Evolutionary conservation across 2,888 invertebrate genomes (phyloP).

Genomic region (Campopleginae sp.): DNA sequence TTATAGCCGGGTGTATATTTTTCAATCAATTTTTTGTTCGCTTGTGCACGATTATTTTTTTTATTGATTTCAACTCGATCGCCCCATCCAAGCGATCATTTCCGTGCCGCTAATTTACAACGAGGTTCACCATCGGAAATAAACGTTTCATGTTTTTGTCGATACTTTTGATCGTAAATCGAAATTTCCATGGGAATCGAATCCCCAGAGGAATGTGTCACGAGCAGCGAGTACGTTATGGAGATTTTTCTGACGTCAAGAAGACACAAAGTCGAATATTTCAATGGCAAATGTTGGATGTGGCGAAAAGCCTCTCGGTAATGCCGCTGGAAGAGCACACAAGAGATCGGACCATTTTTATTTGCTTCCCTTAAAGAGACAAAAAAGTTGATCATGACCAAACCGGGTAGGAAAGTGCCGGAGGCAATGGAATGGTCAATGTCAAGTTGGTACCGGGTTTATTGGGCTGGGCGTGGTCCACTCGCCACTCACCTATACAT

Average conservation of each 20-base stretch:
- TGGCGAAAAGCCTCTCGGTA: not conserved
- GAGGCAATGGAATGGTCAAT: constrained; percentile 74
- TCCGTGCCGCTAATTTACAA: not conserved
- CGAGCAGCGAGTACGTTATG: not conserved
- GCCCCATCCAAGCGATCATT: not conserved
- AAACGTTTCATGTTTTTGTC: too few relatives aligned
- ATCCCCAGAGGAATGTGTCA: not conserved
- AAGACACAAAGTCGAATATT: not conserved
- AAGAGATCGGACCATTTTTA: not conserved
- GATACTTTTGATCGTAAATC: not conserved
- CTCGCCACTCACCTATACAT: constrained; percentile 59
- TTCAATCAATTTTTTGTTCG: not conserved
- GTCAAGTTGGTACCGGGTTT: constrained; percentile 73
- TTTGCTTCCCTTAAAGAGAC: constrained; percentile 25
- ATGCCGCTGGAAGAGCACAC: too few relatives aligned
- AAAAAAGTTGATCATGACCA: constrained; percentile 48
- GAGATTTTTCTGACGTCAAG: not conserved
- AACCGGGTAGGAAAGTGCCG: constrained; percentile 51
- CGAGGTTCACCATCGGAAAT: not conserved
- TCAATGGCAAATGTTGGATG: constrained; percentile 1
- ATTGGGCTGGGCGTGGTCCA: constrained; percentile 75
- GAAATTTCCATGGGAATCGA: not conserved
- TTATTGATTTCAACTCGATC: not conserved
- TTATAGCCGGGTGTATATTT: constrained; percentile 22
- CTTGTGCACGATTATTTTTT: not conserved